Base-by-base conservation (phyloP, 2,113 vertebrate genomes). In the Perca schrenkii region DNA sequence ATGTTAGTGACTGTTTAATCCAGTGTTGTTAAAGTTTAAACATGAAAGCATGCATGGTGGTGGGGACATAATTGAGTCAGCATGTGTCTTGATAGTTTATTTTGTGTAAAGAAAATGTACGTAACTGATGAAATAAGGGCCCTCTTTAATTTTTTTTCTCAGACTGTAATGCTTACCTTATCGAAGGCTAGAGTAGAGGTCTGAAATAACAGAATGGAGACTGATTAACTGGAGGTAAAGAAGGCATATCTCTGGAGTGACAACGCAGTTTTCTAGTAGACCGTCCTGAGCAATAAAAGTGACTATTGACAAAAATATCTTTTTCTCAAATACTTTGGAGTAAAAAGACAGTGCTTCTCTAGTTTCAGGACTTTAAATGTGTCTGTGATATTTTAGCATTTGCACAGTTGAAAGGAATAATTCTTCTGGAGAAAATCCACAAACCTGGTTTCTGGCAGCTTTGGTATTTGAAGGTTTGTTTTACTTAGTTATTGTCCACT, bases 61-160 rank as follows among this genome's bases (percentile, higher is more conserved):
- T 60, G 54, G 64, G 58, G 57, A 82, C 25, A 3, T 92, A 90
- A 93, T 87, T 91, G 74, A 90, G 83, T 88, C 87, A 70, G 54
- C 79, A 75, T 93, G 91, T 86, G 79, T 84, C 79, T 84, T 54
- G 40, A 53, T 62, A 49, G 56, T 71, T 80, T 84, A 63, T 84
- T 78, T 54, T 0, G 22, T 83, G 58, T 82, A 60, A 80, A 80
- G 63, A 75, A 69, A 36, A 58, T 47, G 4, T 31, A 47, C 68
- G 22, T n/a, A 70, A 58, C 76, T 69, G 53, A 67, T 63, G 61
- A 77, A 60, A 77, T 73, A 50, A 83, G 56, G 58, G 34, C 36
- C 25, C 22, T 62, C 25, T 85, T 73, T 72, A 8, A n/a, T 74
- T 85, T 57, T 77, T 53, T 4, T 1, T 70, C 47, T 70, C 47